Conservation (phyloP, 2,888 invertebrate species). For the Callimorpha dominula region DNA sequence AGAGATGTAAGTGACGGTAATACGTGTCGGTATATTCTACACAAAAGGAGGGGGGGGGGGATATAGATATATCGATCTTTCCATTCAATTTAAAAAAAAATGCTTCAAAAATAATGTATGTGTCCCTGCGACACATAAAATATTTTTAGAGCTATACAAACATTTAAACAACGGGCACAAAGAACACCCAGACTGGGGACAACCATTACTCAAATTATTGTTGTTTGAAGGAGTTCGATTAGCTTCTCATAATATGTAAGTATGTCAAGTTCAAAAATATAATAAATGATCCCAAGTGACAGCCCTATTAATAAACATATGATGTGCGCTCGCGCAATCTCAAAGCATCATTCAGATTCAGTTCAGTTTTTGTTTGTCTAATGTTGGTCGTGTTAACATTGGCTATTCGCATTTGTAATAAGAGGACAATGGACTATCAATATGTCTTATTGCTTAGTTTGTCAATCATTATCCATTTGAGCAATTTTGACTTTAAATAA, state of each 20-base stretch:
- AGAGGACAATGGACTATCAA: background rate
- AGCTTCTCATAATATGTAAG: background rate
- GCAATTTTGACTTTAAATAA: no score
- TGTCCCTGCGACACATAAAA: no score
- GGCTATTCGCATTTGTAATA: conserved; percentile 15
- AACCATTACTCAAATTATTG: no score
- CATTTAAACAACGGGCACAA: no score
- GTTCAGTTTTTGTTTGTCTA: conserved; percentile 50
- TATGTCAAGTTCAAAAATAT: background rate
- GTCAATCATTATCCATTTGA: background rate
- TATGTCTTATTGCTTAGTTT: background rate
- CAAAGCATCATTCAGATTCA: conserved; percentile 36
- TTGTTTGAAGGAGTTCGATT: background rate
- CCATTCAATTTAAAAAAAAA: no score
- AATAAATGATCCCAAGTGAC: background rate
- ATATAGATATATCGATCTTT: no score
- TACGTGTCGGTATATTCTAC: no score
- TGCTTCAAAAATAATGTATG: no score
- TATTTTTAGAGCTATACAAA: no score
- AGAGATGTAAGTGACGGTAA: no score
- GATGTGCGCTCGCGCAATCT: conserved; percentile 39
- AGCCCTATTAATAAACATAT: conserved; percentile 39
- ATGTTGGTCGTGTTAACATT: conserved; percentile 38
- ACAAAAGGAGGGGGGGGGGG: no score
- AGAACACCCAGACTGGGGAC: no score